A percentile compares a stretch with the other conserved stretches of the same genome.
These are phyloP conservation scores for Hydrocynus forskahlii DNA, from an alignment of 2,797 vertebrate genomes.

Conservation along the genomic window DNA sequence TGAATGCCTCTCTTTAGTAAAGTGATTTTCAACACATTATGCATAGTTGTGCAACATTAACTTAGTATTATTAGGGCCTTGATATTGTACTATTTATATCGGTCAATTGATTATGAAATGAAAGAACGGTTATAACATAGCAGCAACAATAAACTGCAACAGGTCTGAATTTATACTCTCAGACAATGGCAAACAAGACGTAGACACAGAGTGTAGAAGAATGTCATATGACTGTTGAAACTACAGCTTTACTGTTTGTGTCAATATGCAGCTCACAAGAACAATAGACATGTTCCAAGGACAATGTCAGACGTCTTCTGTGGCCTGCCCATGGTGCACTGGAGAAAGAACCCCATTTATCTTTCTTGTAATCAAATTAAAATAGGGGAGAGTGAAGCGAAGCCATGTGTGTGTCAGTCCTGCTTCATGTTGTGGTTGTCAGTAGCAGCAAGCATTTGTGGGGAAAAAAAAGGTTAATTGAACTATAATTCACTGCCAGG, in stretches of 20 bases:
- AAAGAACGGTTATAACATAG: too few species aligned
- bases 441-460: constrained; percentile 44
- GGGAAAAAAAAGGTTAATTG: constrained; percentile 63
- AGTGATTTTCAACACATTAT: not conserved
- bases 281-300: constrained; percentile 4
- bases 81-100: not conserved
- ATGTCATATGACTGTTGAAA: constrained; percentile 4
- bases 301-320: constrained; percentile 20
- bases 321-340: constrained; percentile 21
- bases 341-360: constrained; percentile 51
- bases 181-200: not conserved
- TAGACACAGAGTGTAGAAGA: not conserved
- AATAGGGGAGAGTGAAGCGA: constrained; percentile 36
- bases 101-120: too few species aligned
- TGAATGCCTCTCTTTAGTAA: too few species aligned
- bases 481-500: constrained; percentile 64
- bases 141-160: not conserved
- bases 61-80: constrained; percentile 24
- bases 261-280: constrained; percentile 19
- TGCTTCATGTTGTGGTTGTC: constrained; percentile 55
- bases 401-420: constrained; percentile 56
- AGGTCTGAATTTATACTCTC: not conserved
- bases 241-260: not conserved
- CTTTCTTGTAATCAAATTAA: constrained; percentile 60
- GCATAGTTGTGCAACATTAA: constrained; percentile 28